A percentile compares a stretch with the other conserved stretches of the same genome.
These are phyloP conservation scores for Chaitophorus viminalis DNA, from an alignment of 2,888 invertebrate genomes.

Conservation along the genomic window DNA sequence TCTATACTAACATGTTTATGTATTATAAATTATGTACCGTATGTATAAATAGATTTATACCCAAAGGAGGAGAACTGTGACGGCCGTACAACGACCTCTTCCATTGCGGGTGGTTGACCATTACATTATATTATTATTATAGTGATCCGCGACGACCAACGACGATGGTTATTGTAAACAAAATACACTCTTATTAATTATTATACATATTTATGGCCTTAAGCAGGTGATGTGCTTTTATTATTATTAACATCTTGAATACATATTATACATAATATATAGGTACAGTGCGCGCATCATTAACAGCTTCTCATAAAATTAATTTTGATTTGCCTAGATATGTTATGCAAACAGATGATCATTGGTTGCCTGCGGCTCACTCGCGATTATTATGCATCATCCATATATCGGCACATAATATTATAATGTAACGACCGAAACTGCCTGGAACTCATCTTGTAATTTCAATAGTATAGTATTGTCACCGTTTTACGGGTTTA, in stretches of 20 bases:
- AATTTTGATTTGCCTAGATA: neutral
- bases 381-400: too few species aligned
- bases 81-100: conserved; percentile 3
- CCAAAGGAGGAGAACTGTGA: neutral
- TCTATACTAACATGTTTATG: too few species aligned
- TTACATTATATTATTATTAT: too few species aligned
- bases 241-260: neutral
- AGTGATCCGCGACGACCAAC: conserved; percentile 1
- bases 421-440: too few species aligned
- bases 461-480: too few species aligned
- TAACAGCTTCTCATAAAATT: neutral
- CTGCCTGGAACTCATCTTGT: too few species aligned
- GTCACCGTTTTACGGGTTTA: too few species aligned
- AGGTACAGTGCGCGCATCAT: neutral
- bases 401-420: too few species aligned
- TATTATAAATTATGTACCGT: too few species aligned
- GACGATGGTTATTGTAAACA: neutral
- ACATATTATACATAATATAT: neutral
- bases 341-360: neutral
- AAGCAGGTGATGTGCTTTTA: neutral
- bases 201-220: neutral
- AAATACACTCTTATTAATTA: neutral
- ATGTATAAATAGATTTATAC: too few species aligned
- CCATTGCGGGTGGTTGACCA: conserved; percentile 34
- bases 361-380: neutral